Evolutionary conservation across 2,113 vertebrate genomes (phyloP).

Genomic region (Eubucco bourcierii): DNA sequence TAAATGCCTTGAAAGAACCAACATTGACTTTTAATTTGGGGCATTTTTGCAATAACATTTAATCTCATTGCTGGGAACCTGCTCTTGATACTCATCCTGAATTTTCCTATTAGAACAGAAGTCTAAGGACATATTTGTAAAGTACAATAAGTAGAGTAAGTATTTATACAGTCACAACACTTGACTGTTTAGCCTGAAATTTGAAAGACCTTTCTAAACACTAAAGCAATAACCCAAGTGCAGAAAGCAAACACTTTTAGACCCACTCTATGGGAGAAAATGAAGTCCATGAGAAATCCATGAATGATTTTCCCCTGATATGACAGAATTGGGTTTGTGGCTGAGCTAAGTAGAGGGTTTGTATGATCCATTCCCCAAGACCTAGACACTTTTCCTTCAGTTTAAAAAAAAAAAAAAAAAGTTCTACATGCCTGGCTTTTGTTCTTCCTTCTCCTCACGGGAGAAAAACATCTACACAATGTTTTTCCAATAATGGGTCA

Average conservation of each 20-base stretch:
- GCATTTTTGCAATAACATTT: background rate
- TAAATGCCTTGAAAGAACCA: background rate
- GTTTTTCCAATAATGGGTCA: background rate
- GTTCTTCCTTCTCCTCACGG: background rate
- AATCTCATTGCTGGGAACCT: background rate
- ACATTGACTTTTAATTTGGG: background rate
- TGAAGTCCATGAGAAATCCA: background rate
- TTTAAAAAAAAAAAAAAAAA: background rate
- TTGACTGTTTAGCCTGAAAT: conserved; percentile 52
- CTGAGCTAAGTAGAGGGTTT: background rate
- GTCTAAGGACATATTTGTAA: conserved; percentile 3
- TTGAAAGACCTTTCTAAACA: conserved; percentile 55
- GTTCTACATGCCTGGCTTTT: background rate
- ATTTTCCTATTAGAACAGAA: conserved; percentile 22
- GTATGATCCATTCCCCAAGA: background rate
- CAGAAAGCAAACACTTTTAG: conserved; percentile 53
- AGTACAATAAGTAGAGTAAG: conserved; percentile 31
- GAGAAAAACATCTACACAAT: background rate
- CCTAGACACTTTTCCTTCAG: background rate
- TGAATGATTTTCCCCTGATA: background rate
- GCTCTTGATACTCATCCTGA: background rate
- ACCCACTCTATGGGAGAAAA: background rate
- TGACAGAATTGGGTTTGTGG: background rate
- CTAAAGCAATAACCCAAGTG: conserved; percentile 47
- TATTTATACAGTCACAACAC: conserved; percentile 53